These are phyloP conservation scores for Drosophila greeni DNA, from an alignment of 2,888 invertebrate species.

Conservation along the genomic window DNA sequence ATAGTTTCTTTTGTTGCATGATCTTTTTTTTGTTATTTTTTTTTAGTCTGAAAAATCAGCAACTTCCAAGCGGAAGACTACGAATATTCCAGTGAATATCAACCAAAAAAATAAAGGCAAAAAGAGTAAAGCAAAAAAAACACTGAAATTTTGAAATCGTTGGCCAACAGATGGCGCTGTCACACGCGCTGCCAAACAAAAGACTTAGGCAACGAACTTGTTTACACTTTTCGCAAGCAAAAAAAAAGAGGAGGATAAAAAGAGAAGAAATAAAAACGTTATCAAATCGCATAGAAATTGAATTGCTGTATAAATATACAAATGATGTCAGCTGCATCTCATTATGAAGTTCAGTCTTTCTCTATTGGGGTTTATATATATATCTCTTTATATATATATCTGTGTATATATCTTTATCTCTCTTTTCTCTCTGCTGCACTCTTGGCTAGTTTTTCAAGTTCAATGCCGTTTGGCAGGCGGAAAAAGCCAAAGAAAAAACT, in stretches of 20 bases:
- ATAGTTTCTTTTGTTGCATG: constrained; percentile 22
- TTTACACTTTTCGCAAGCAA: constrained; percentile 68
- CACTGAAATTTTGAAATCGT: constrained; percentile 51
- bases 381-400: neutral
- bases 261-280: constrained; percentile 43
- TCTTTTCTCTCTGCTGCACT: constrained; percentile 4
- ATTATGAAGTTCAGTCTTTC: constrained; percentile 44
- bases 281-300: constrained; percentile 58
- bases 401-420: neutral
- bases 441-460: constrained; percentile 66
- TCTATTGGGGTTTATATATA: neutral
- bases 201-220: constrained; percentile 73
- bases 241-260: constrained; percentile 5
- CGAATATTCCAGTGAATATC: constrained; percentile 6
- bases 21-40: neutral
- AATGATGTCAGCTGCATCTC: constrained; percentile 64
- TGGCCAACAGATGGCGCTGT: constrained; percentile 49
- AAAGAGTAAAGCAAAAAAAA: neutral
- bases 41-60: neutral
- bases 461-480: constrained; percentile 67
- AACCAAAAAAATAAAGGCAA: neutral
- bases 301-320: constrained; percentile 45
- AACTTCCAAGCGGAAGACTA: constrained; percentile 51
- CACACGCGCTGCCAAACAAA: constrained; percentile 58
- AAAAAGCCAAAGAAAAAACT: constrained; percentile 43